These are phyloP conservation scores for Dastarcus helophoroides DNA, from an alignment of 2,888 invertebrate species.

Conservation along the genomic window DNA sequence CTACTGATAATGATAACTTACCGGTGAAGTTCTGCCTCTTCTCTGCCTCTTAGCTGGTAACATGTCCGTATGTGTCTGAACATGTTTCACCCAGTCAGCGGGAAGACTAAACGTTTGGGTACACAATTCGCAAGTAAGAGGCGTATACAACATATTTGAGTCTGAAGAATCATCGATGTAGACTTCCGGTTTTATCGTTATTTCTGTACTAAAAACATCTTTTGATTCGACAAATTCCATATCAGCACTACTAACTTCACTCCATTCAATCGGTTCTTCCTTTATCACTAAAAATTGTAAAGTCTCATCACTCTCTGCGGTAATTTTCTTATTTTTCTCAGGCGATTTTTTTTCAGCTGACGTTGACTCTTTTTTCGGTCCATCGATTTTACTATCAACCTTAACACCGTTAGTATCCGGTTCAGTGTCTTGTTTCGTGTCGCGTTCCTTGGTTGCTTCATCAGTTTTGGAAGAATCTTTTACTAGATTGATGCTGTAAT, in stretches of 20 bases:
- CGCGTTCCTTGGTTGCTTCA: constrained; percentile 2
- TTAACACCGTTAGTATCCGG: constrained; percentile 15
- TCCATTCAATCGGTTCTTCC: constrained; percentile 65
- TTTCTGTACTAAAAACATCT: constrained; percentile 54
- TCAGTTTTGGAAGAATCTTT: constrained; percentile 1
- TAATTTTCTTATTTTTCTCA: constrained; percentile 6
- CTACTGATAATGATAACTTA: no score
- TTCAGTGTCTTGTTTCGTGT: constrained; percentile 3
- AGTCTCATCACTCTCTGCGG: constrained; percentile 14
- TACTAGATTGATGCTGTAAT: constrained; percentile 17
- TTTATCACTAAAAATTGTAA: constrained; percentile 35
- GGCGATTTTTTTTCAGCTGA: not conserved
- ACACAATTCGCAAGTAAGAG: constrained; percentile 71
- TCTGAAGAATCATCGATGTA: constrained; percentile 35
- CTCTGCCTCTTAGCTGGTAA: constrained; percentile 45
- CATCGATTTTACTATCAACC: constrained; percentile 15
- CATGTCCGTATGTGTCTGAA: constrained; percentile 64
- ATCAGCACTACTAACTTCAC: constrained; percentile 50
- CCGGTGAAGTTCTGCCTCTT: constrained; percentile 41
- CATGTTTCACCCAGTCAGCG: constrained; percentile 73
- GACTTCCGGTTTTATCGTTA: constrained; percentile 55
- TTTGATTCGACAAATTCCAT: constrained; percentile 46
- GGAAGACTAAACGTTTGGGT: constrained; percentile 73
- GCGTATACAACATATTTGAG: constrained; percentile 56
- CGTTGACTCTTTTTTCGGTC: constrained; percentile 12